Percentiles rank a stretch among this genome's conserved stretches.
phyloP scores from a whole-genome alignment of 2,797 vertebrate genomes.

The Crypturellus tataupa region DNA sequence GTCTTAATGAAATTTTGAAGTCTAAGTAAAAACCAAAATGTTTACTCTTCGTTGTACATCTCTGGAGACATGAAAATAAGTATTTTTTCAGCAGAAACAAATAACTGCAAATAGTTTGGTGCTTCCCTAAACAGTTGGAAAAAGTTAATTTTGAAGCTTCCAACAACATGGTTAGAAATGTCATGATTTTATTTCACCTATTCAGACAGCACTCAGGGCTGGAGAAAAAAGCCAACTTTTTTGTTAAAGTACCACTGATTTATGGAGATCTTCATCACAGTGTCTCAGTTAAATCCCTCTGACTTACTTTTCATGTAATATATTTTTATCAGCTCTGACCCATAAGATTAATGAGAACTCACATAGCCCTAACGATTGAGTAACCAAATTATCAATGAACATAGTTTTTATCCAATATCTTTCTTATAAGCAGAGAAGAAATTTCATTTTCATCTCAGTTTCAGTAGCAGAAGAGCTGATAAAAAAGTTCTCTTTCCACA shows the following conservation, averaged over 20 bases:
- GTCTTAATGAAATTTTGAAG: background rate
- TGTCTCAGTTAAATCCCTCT: background rate
- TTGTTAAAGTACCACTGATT: background rate
- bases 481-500: background rate
- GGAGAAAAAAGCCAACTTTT: background rate
- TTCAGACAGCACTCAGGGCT: background rate
- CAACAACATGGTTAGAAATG: background rate
- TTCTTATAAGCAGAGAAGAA: background rate
- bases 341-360: background rate
- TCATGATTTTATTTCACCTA: background rate
- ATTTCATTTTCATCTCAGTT: background rate
- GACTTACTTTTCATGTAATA: background rate
- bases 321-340: background rate
- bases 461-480: background rate
- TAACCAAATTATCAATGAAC: background rate
- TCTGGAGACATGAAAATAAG: background rate
- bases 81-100: background rate
- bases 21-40: background rate
- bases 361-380: background rate
- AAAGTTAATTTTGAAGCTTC: background rate
- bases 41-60: background rate
- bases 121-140: background rate
- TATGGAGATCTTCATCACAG: background rate
- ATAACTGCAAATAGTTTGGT: background rate
- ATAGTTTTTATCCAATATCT: background rate